Base-by-base conservation (phyloP, 2,113 vertebrate species). In the human (Homo sapiens) region DNA sequence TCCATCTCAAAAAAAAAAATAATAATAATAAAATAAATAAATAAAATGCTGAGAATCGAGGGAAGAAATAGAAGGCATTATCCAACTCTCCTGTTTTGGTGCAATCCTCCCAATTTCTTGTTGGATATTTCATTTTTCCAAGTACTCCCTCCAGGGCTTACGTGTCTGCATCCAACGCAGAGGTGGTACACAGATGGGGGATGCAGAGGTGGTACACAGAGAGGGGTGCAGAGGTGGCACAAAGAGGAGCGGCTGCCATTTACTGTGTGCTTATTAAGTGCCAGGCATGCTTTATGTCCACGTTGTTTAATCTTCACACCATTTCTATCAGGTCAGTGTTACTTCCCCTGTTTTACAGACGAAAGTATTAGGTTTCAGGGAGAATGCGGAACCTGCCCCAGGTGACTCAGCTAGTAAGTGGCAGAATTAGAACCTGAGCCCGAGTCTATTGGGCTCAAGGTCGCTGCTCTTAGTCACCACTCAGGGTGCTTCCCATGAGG, bases 221-320 rank as follows among this genome's bases (percentile, higher is more conserved):
- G 64, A 35, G 4, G 6, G 43, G 43, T 22, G 43, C 57, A 50
- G 13, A 5, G 23, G 6, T 27, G 52, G 57, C 64, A 13, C 30
- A n/a, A 13, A 48, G 9, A 16, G 64, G 40, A 3, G 6, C 1
- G 3, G 3, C 2, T 32, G 14, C 2, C 20, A 1, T 4, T 35
- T 14, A 20, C 1, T 7, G 16, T 8, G 30, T 8, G 6, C 40
- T 43, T 64, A 48, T 3, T 0, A 61, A 38, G 27, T 50, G 64
- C 30, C 27, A 59, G 76, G 48, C 6, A 10, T n/a, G 23, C 3
- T 25, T 11, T 18, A 18, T 2, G 13, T 76, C 55, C 23, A 30
- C 13, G 3, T 68, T n/a, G 13, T 14, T 79, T 38, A 45, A 20
- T 11, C 23, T 57, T 64, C 52, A 14, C 8, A 5, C 6, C 1